These are phyloP conservation scores for Drosophila meridiana DNA, from an alignment of 2,888 invertebrate genomes.

Conservation along the genomic window DNA sequence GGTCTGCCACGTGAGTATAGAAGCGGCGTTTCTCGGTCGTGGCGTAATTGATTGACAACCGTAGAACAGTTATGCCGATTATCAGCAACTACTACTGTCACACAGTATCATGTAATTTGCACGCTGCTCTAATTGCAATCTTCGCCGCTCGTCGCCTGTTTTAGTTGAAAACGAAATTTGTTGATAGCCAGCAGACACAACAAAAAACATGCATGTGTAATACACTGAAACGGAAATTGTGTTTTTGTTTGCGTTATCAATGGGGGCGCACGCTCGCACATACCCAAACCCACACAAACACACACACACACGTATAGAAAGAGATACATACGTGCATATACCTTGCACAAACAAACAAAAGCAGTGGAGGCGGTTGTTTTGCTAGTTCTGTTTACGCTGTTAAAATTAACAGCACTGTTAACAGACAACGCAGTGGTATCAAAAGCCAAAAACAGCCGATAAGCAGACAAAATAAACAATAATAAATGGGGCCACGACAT, in stretches of 20 bases:
- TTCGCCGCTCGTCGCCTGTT: slow-evolving; percentile 38
- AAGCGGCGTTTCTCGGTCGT: slow-evolving; percentile 9
- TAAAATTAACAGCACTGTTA: slow-evolving; percentile 22
- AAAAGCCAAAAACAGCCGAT: neutral
- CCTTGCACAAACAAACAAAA: slow-evolving; percentile 47
- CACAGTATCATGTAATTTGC: slow-evolving; percentile 45
- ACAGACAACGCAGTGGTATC: neutral
- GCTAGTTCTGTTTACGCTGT: slow-evolving; percentile 14
- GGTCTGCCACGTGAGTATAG: slow-evolving; percentile 72
- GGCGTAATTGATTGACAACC: slow-evolving; percentile 43
- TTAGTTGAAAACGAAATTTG: slow-evolving; percentile 56
- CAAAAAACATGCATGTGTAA: slow-evolving; percentile 56
- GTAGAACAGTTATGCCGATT: slow-evolving; percentile 33
- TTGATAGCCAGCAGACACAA: slow-evolving; percentile 56
- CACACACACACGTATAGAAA: slow-evolving; percentile 3
- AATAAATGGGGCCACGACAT: neutral
- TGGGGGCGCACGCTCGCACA: slow-evolving; percentile 53
- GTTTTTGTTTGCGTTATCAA: slow-evolving; percentile 68
- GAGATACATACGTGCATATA: slow-evolving; percentile 5
- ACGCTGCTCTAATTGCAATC: slow-evolving; percentile 48
- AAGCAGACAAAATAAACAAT: slow-evolving; percentile 23
- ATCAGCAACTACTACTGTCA: slow-evolving; percentile 20
- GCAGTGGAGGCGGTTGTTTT: slow-evolving; percentile 39
- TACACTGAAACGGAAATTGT: slow-evolving; percentile 64
- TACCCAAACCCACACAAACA: slow-evolving; percentile 20